Percentiles rank a stretch among this genome's conserved stretches.
phyloP scores from a whole-genome alignment of 2,888 invertebrate species.

The Helobdella robusta region DNA sequence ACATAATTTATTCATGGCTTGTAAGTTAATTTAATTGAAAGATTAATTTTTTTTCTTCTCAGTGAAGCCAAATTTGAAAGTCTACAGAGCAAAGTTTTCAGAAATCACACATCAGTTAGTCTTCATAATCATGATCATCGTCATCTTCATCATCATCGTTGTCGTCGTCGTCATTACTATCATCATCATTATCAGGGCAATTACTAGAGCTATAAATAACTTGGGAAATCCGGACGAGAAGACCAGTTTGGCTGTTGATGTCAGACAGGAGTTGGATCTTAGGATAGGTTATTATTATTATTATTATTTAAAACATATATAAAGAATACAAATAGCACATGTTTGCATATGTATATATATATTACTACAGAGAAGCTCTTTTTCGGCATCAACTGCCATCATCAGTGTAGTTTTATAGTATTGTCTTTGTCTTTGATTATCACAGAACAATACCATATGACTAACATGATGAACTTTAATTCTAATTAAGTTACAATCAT shows the following conservation, averaged over 20 bases:
- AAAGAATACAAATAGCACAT: too few relatives aligned
- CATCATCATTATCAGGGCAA: slow-evolving; percentile 54
- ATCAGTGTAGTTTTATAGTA: too few relatives aligned
- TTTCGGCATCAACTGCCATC: too few relatives aligned
- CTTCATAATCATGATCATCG: neutral
- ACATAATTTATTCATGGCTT: neutral
- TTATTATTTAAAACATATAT: too few relatives aligned
- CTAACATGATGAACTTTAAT: too few relatives aligned
- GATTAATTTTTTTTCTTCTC: slow-evolving; percentile 33
- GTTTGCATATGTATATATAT: too few relatives aligned
- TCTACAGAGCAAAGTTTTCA: slow-evolving; percentile 78
- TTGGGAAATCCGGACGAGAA: slow-evolving; percentile 70
- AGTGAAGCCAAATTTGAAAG: slow-evolving; percentile 49
- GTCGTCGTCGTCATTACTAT: neutral
- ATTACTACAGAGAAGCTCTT: too few relatives aligned
- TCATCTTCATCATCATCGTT: neutral
- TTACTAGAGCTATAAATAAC: slow-evolving; percentile 65
- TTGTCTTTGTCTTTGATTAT: too few relatives aligned
- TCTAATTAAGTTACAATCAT: too few relatives aligned
- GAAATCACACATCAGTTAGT: slow-evolving; percentile 72
- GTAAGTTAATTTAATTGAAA: neutral
- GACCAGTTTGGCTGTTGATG: slow-evolving; percentile 84
- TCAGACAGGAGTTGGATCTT: slow-evolving; percentile 77
- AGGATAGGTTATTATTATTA: slow-evolving; percentile 80
- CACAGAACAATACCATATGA: too few relatives aligned